phyloP scores from a whole-genome alignment of 2,797 vertebrate species.

The Poecilia velifera region DNA sequence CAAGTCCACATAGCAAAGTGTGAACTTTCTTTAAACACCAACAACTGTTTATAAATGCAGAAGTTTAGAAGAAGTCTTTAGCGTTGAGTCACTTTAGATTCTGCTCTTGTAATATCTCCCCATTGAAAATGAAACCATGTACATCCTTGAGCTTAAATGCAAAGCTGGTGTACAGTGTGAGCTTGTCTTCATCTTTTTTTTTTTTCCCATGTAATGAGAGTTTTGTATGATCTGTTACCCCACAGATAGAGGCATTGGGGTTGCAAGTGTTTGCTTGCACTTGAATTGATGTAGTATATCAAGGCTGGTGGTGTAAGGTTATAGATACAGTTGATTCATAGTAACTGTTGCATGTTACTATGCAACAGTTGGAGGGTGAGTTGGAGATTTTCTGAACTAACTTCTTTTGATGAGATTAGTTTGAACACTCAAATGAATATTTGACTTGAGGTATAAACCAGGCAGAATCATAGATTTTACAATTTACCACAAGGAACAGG shows the following conservation, averaged over 20 bases:
- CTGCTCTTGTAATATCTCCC: neutral
- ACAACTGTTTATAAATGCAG: constrained; percentile 11
- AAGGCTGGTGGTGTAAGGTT: neutral
- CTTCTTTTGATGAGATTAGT: neutral
- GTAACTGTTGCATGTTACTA: neutral
- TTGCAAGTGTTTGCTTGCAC: constrained; percentile 5
- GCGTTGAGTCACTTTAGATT: neutral
- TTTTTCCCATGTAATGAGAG: neutral
- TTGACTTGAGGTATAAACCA: neutral
- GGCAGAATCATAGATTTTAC: neutral
- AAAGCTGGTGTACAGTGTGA: neutral
- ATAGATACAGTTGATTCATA: neutral
- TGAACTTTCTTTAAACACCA: neutral
- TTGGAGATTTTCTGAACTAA: neutral
- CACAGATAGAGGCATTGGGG: neutral
- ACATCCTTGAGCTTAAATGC: neutral
- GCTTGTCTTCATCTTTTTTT: neutral
- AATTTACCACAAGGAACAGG: neutral
- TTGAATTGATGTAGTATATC: constrained; percentile 14
- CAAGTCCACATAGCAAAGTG: neutral
- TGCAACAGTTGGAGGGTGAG: too few species aligned
- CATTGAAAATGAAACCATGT: neutral
- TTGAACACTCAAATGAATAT: neutral
- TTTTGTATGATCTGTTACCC: neutral
- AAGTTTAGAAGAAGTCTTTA: constrained; percentile 3